Evolutionary conservation across 1,140 invertebrate species (phyloP).

Genomic region (Bemisia tabaci): DNA sequence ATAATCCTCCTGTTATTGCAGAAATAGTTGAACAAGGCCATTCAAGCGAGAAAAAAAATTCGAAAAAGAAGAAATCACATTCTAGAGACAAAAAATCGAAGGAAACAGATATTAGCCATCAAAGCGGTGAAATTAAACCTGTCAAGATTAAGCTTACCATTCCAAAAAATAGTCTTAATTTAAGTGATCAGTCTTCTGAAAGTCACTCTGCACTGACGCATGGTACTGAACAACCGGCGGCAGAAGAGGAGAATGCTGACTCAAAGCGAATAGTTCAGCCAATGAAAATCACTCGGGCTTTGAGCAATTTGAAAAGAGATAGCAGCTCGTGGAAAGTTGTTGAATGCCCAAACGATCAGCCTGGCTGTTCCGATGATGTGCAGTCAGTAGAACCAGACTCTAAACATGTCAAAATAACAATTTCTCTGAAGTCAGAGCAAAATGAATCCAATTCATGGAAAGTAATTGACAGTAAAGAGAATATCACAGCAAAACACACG

Average conservation of each 20-base stretch:
- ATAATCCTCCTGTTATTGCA: no score
- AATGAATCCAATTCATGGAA: not conserved
- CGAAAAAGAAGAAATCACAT: not conserved
- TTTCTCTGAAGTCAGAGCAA: not conserved
- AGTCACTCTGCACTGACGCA: no score
- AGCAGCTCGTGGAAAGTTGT: not conserved
- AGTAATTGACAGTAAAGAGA: not conserved
- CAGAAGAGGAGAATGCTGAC: not conserved
- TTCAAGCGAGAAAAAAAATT: not conserved
- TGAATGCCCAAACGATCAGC: not conserved
- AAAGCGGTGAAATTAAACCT: not conserved
- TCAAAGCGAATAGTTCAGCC: not conserved
- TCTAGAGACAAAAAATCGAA: not conserved
- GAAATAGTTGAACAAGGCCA: no score
- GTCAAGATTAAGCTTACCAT: not conserved
- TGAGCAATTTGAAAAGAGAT: not conserved
- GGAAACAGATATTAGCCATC: not conserved
- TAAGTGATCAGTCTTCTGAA: not conserved
- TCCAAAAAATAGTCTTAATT: not conserved
- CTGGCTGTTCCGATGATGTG: not conserved
- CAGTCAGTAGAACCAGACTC: not conserved
- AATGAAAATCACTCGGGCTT: not conserved
- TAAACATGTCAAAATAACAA: not conserved
- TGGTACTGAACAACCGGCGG: no score
- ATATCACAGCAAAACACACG: not conserved